Percentiles rank a stretch among this genome's conserved stretches.
Evolutionary conservation across 2,797 vertebrate species (phyloP).

Genomic region (Petrocephalus sullivani): DNA sequence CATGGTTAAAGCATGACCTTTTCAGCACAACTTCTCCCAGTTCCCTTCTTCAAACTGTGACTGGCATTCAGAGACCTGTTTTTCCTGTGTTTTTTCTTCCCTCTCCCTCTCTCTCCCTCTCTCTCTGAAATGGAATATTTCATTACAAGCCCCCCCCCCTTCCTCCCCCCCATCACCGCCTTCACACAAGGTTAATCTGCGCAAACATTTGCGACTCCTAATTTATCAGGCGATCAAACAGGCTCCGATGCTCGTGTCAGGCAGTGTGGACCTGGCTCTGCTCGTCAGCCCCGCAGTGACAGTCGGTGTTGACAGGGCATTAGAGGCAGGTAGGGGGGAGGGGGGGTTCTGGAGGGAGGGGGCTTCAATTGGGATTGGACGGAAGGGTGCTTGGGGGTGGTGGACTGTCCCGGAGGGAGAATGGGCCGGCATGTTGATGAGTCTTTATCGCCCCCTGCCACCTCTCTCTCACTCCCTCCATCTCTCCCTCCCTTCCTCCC

Average conservation of each 20-base stretch:
- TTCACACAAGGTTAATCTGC: slow-evolving; percentile 48
- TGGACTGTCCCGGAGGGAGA: slow-evolving; percentile 21
- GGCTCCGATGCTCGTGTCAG: slow-evolving; percentile 43
- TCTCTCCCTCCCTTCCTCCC: background rate
- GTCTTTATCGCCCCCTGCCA: slow-evolving; percentile 6
- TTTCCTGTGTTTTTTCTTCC: slow-evolving; percentile 19
- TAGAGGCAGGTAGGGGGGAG: slow-evolving; percentile 32
- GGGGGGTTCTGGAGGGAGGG: slow-evolving; percentile 1
- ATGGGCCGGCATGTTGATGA: slow-evolving; percentile 26
- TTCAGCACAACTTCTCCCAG: slow-evolving; percentile 20
- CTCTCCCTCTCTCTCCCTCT: background rate
- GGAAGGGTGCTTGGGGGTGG: slow-evolving; percentile 7
- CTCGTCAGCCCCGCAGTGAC: slow-evolving; percentile 43
- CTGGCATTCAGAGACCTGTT: slow-evolving; percentile 20
- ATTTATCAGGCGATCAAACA: slow-evolving; percentile 53
- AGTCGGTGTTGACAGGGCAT: slow-evolving; percentile 58
- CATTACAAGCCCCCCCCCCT: background rate
- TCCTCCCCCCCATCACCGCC: background rate
- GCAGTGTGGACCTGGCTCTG: slow-evolving; percentile 28
- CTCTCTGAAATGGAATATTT: slow-evolving; percentile 15
- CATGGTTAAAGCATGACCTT: slow-evolving; percentile 33
- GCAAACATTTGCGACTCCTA: slow-evolving; percentile 53
- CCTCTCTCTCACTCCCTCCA: slow-evolving; percentile 1
- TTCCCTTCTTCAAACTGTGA: slow-evolving; percentile 25
- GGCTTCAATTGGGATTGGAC: background rate